Conservation (phyloP, 2,888 invertebrate species). For the Acrobasis consociella region DNA sequence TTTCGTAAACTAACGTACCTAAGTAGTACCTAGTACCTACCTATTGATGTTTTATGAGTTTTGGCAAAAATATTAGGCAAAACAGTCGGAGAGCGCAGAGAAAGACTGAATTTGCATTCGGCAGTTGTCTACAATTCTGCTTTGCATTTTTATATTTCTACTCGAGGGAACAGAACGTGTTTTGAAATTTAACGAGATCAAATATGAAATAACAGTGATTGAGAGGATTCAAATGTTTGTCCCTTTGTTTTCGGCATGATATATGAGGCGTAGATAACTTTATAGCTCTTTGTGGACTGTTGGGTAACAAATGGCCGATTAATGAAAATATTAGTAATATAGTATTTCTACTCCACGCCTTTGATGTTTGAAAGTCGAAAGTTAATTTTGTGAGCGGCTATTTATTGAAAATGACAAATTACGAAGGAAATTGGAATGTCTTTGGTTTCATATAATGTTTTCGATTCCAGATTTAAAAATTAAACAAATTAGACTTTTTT, state of each 20-base stretch:
- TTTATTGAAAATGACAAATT: constrained; percentile 2
- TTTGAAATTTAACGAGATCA: constrained; percentile 55
- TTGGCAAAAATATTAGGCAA: constrained; percentile 32
- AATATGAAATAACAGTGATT: constrained; percentile 43
- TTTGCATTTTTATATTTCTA: constrained; percentile 58
- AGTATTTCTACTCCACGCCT: background rate
- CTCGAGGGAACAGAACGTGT: constrained; percentile 53
- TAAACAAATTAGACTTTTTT: background rate
- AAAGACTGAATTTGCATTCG: constrained; percentile 62
- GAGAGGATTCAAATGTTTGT: constrained; percentile 34
- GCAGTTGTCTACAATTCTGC: constrained; percentile 47
- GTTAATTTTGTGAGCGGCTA: too few species aligned
- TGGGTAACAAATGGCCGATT: background rate
- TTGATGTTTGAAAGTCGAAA: background rate
- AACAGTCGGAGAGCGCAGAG: constrained; percentile 36
- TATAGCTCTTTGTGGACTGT: constrained; percentile 10
- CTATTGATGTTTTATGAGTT: background rate
- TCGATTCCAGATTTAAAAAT: background rate
- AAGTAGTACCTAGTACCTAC: background rate
- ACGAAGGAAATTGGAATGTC: background rate
- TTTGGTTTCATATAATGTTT: background rate
- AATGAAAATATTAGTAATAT: background rate
- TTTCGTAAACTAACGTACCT: too few species aligned
- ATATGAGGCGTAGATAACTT: constrained; percentile 13
- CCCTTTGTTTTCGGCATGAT: constrained; percentile 18